phyloP scores from a whole-genome alignment of 1,140 invertebrate species.

The Sycobia sp. region DNA sequence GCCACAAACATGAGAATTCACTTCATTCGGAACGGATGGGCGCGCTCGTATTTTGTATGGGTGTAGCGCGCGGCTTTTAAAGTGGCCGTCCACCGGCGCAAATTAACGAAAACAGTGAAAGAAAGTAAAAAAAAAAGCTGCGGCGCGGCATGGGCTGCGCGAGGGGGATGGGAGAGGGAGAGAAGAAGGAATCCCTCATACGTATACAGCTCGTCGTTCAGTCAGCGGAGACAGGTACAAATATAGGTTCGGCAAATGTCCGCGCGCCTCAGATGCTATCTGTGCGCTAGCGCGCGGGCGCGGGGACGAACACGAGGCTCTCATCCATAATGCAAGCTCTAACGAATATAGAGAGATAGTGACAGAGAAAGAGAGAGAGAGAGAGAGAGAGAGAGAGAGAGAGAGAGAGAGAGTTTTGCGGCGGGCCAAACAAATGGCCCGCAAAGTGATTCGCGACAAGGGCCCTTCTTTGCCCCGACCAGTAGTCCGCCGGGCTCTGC shows the following conservation, averaged over 20 bases:
- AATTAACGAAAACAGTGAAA: too few species aligned
- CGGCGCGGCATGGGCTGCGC: background rate
- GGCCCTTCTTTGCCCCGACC: background rate
- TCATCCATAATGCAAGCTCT: conserved; percentile 29
- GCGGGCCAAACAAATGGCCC: conserved; percentile 15
- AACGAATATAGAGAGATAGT: conserved; percentile 14
- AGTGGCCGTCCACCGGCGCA: too few species aligned
- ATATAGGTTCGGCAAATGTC: conserved; percentile 15
- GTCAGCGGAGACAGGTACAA: conserved; percentile 23
- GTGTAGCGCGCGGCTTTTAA: too few species aligned
- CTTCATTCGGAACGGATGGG: too few species aligned
- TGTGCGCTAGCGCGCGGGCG: conserved; percentile 13
- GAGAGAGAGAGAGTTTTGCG: background rate
- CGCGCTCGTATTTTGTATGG: too few species aligned
- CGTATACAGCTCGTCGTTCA: conserved; percentile 11
- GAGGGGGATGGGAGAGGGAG: background rate
- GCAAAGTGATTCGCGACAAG: conserved; percentile 29
- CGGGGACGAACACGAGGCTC: conserved; percentile 18
- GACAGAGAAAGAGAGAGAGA: background rate
- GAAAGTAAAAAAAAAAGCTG: too few species aligned
- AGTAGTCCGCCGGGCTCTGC: background rate
- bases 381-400: conserved; percentile 7
- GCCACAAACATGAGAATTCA: too few species aligned
- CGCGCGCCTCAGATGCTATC: background rate
- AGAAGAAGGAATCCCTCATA: conserved; percentile 4